phyloP scores from a whole-genome alignment of 2,797 vertebrate species.

The Natrix natrix region DNA sequence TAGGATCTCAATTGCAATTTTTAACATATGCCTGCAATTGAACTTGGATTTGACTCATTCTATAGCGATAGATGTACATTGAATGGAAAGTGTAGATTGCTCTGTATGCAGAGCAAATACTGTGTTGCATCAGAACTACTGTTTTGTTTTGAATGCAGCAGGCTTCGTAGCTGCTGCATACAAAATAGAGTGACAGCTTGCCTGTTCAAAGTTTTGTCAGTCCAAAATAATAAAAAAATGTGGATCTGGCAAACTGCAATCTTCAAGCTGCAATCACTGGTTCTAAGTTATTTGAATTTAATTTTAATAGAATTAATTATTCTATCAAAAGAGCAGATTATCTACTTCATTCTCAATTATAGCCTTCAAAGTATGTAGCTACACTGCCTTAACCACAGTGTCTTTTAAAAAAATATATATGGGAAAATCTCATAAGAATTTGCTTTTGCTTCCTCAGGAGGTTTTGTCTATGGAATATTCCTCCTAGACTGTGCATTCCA shows the following conservation, averaged over 20 bases:
- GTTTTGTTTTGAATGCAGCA: not conserved
- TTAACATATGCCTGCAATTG: not conserved
- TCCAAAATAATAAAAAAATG: not conserved
- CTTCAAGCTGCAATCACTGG: not conserved
- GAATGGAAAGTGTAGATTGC: not conserved
- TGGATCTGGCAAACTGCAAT: not conserved
- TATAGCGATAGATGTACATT: not conserved
- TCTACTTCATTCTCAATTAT: not conserved
- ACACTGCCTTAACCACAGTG: not conserved
- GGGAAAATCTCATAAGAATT: not conserved
- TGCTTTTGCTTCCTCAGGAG: not conserved
- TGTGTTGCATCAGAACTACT: not conserved
- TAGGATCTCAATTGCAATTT: not conserved
- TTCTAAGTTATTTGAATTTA: not conserved
- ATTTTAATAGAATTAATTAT: not conserved
- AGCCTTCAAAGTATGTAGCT: not conserved
- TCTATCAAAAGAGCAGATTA: not conserved
- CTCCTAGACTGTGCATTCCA: not conserved
- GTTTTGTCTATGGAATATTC: not conserved
- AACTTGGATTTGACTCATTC: not conserved
- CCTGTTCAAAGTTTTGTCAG: not conserved
- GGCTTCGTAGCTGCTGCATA: not conserved
- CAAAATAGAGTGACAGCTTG: not conserved
- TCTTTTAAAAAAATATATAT: not conserved
- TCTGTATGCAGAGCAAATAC: not conserved